Evolutionary conservation across 2,888 invertebrate species (phyloP).

Genomic region (Xestobium rufovillosum): DNA sequence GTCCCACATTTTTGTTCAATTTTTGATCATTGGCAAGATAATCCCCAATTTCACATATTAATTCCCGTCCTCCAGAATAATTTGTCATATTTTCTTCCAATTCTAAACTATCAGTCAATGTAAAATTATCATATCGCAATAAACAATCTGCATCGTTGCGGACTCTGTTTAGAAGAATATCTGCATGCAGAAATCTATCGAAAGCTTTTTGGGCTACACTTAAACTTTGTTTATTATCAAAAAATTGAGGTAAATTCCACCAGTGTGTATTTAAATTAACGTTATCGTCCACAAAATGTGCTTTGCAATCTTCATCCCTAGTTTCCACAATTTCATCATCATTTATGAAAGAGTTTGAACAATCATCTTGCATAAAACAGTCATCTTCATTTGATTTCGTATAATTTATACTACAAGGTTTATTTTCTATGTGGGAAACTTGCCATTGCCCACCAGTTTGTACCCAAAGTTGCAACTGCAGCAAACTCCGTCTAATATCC

Average conservation of each 20-base stretch:
- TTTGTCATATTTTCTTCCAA: constrained; percentile 33
- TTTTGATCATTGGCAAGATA: too few relatives aligned
- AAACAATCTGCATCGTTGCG: too few relatives aligned
- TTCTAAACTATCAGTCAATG: constrained; percentile 40
- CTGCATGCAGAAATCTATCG: too few relatives aligned
- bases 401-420: too few relatives aligned
- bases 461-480: constrained; percentile 66
- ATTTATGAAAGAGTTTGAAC: background rate
- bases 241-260: background rate
- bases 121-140: too few relatives aligned
- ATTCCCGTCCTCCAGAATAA: constrained; percentile 29
- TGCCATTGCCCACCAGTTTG: constrained; percentile 39
- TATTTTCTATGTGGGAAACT: too few relatives aligned
- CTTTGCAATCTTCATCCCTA: background rate
- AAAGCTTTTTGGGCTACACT: background rate
- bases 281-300: background rate
- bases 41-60: constrained; percentile 21
- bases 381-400: background rate
- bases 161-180: too few relatives aligned
- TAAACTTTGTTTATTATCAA: too few relatives aligned
- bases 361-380: background rate
- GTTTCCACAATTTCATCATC: background rate
- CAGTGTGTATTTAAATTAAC: background rate
- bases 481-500: constrained; percentile 64
- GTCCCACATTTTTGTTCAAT: constrained; percentile 28